Percentiles rank a stretch among this genome's conserved stretches.
Evolutionary conservation across 1,140 invertebrate species (phyloP).

Genomic region (Wiebesia pumilae): DNA sequence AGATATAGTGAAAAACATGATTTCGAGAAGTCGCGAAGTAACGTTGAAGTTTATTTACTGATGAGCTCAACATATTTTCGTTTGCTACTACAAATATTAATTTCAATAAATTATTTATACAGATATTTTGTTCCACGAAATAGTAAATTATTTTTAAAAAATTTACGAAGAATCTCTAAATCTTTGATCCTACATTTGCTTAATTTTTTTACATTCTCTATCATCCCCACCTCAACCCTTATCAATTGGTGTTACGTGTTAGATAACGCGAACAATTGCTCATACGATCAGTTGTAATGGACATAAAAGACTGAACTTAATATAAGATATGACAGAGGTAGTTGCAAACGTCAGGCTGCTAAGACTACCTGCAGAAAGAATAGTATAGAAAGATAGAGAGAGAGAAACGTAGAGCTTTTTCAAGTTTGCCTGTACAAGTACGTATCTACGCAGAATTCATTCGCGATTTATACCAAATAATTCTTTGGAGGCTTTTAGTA

Average conservation of each 20-base stretch:
- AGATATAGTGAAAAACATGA: too few species aligned
- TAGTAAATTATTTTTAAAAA: too few species aligned
- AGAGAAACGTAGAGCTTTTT: not conserved
- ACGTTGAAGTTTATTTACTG: too few species aligned
- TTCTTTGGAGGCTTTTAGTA: too few species aligned
- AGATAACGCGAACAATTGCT: conserved; percentile 33
- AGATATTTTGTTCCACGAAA: too few species aligned
- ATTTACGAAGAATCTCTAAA: too few species aligned
- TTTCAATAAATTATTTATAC: too few species aligned
- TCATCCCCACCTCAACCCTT: conserved; percentile 13
- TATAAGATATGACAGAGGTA: not conserved
- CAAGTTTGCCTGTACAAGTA: conserved; percentile 12
- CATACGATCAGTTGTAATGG: not conserved
- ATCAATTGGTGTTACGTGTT: conserved; percentile 31
- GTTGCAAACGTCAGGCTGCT: conserved; percentile 14
- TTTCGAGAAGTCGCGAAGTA: too few species aligned
- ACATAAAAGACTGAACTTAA: conserved; percentile 36
- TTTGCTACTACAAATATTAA: too few species aligned
- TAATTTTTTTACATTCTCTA: not conserved
- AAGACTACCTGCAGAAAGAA: conserved; percentile 6
- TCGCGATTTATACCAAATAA: not conserved
- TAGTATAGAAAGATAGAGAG: not conserved
- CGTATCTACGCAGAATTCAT: not conserved
- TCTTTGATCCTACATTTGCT: not conserved
- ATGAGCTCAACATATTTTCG: too few species aligned